Evolutionary conservation across 2,888 invertebrate genomes (phyloP).

Genomic region (Thecophora atra): DNA sequence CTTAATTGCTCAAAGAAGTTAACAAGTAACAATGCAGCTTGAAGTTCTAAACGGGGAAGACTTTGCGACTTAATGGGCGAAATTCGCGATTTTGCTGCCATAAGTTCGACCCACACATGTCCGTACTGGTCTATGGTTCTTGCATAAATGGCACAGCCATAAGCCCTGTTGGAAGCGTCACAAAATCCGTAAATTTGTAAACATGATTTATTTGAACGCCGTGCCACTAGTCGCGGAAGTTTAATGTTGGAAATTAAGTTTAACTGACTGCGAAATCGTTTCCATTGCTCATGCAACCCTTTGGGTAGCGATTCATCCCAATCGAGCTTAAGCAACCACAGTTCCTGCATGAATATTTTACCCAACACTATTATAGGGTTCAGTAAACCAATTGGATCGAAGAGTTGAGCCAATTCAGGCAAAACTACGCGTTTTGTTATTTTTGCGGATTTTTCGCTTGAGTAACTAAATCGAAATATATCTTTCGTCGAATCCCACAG

Average conservation of each 20-base stretch:
- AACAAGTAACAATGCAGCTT: constrained; percentile 37
- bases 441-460: not conserved
- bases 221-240: not conserved
- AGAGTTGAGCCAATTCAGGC: constrained; percentile 32
- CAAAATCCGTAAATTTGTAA: constrained; percentile 38
- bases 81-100: constrained; percentile 35
- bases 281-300: too few relatives aligned
- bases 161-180: constrained; percentile 37
- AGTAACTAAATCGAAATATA: not conserved
- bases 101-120: constrained; percentile 27
- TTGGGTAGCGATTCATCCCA: too few relatives aligned
- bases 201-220: not conserved
- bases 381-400: constrained; percentile 36
- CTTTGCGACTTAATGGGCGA: constrained; percentile 31
- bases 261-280: too few relatives aligned
- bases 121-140: constrained; percentile 16
- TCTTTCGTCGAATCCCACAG: too few relatives aligned
- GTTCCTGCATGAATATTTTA: too few relatives aligned
- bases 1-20: constrained; percentile 32
- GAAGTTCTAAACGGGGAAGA: constrained; percentile 39
- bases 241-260: constrained; percentile 16
- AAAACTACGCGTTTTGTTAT: constrained; percentile 34
- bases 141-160: constrained; percentile 34
- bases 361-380: too few relatives aligned
- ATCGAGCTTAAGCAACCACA: too few relatives aligned